Percentiles rank a stretch among this genome's conserved stretches.
These are phyloP conservation scores for Epinephelus moara DNA, from an alignment of 2,113 vertebrate genomes.

Conservation along the genomic window DNA sequence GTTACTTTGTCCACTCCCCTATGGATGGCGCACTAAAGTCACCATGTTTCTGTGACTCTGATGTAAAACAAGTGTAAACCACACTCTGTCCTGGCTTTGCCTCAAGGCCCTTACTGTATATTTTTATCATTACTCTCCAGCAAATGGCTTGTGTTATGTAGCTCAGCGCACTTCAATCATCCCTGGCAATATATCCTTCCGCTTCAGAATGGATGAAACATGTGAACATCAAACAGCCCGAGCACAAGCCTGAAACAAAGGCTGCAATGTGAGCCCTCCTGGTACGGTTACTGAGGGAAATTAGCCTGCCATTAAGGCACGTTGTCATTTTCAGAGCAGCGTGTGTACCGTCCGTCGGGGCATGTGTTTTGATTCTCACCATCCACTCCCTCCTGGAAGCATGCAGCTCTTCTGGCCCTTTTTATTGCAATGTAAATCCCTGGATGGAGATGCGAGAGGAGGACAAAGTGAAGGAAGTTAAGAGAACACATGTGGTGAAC, in stretches of 20 bases:
- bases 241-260: conserved; percentile 46
- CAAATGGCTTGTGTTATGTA: conserved; percentile 57
- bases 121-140: conserved; percentile 48
- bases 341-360: conserved; percentile 31
- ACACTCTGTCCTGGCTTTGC: conserved; percentile 28
- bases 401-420: conserved; percentile 61
- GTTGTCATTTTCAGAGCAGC: conserved; percentile 53
- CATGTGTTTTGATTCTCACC: conserved; percentile 66
- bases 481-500: conserved; percentile 72
- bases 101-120: conserved; percentile 23
- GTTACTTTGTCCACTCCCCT: neutral
- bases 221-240: conserved; percentile 61
- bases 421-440: conserved; percentile 72
- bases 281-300: conserved; percentile 48
- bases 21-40: neutral
- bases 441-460: conserved; percentile 53
- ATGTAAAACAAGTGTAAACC: conserved; percentile 24
- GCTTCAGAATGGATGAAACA: conserved; percentile 53
- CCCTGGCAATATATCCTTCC: conserved; percentile 44
- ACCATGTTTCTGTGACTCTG: conserved; percentile 25
- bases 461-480: conserved; percentile 20
- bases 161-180: conserved; percentile 42
- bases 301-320: conserved; percentile 39
- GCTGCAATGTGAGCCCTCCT: conserved; percentile 34
- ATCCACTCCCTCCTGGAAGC: conserved; percentile 48